phyloP scores from a whole-genome alignment of 1,140 invertebrate species.

The Aphis craccivora region DNA sequence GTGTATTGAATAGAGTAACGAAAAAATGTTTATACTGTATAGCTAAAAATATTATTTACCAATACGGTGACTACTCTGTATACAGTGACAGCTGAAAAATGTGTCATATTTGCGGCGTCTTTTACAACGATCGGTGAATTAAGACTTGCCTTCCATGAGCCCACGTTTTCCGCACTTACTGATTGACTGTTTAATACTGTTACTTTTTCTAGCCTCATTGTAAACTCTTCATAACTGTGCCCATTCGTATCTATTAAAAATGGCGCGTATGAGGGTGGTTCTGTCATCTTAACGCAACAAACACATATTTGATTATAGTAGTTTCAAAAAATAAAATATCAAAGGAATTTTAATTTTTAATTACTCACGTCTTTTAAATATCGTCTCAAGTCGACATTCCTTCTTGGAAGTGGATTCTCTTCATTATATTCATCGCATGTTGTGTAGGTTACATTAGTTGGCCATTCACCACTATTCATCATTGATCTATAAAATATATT shows the following conservation, averaged over 20 bases:
- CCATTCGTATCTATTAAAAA: constrained; percentile 72
- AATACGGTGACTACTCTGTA: constrained; percentile 82
- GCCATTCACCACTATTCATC: constrained; percentile 73
- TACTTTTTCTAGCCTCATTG: constrained; percentile 73
- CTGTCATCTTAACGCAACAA: constrained; percentile 66
- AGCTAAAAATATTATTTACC: constrained; percentile 65
- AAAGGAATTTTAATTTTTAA: background rate
- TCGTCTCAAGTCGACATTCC: constrained; percentile 64
- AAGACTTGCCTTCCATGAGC: constrained; percentile 75
- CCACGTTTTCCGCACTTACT: constrained; percentile 69
- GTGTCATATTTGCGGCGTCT: constrained; percentile 72
- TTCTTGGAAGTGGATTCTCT: constrained; percentile 73
- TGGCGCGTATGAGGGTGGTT: constrained; percentile 73
- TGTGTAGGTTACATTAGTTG: constrained; percentile 74
- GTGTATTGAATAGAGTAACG: background rate
- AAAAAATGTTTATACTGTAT: background rate
- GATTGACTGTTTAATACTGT: constrained; percentile 66
- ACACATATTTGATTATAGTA: background rate
- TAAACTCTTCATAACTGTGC: constrained; percentile 76
- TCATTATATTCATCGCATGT: constrained; percentile 79
- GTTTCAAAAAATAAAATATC: too few species aligned
- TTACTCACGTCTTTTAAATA: constrained; percentile 64
- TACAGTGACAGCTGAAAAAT: constrained; percentile 79
- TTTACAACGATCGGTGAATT: constrained; percentile 70
- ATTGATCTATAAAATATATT: constrained; percentile 62